A percentile compares a stretch with the other conserved stretches of the same genome.
These are phyloP conservation scores for Artibeus jamaicensis DNA, from an alignment of 2,797 vertebrate species.

Conservation along the genomic window DNA sequence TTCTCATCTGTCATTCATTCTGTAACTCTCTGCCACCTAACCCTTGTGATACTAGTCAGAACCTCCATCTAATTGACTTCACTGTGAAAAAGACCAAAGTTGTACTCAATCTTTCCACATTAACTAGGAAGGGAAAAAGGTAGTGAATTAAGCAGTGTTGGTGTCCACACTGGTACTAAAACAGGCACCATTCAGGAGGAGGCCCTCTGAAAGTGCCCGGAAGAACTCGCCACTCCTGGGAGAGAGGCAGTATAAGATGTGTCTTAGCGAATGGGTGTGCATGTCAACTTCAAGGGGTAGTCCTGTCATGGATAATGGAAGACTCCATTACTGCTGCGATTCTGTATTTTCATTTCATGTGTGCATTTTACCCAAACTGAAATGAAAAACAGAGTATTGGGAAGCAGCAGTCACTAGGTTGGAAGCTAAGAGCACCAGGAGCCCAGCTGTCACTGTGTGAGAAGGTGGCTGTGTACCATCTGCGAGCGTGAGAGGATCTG, in stretches of 20 bases:
- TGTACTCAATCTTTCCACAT: background rate
- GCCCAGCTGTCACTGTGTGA: background rate
- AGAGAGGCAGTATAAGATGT: background rate
- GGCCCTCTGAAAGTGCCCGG: background rate
- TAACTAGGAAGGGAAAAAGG: background rate
- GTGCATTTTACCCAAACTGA: background rate
- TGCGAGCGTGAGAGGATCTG: slow-evolving; percentile 94
- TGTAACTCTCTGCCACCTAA: background rate
- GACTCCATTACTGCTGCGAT: fast-evolving
- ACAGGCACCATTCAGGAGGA: background rate
- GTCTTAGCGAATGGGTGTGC: fast-evolving
- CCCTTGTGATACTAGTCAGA: background rate
- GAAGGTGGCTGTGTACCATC: slow-evolving; percentile 88
- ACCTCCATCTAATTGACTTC: background rate
- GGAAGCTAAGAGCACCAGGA: background rate
- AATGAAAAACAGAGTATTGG: background rate
- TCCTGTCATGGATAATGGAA: background rate
- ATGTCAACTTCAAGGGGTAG: too few species aligned
- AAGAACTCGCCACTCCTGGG: background rate
- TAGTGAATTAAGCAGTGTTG: background rate
- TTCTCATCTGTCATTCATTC: background rate
- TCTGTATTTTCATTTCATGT: background rate
- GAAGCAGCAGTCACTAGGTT: background rate
- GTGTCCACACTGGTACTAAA: background rate
- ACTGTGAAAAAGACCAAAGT: background rate